Base-by-base conservation (phyloP, 2,113 vertebrate species). In the Trematomus loennbergii region DNA sequence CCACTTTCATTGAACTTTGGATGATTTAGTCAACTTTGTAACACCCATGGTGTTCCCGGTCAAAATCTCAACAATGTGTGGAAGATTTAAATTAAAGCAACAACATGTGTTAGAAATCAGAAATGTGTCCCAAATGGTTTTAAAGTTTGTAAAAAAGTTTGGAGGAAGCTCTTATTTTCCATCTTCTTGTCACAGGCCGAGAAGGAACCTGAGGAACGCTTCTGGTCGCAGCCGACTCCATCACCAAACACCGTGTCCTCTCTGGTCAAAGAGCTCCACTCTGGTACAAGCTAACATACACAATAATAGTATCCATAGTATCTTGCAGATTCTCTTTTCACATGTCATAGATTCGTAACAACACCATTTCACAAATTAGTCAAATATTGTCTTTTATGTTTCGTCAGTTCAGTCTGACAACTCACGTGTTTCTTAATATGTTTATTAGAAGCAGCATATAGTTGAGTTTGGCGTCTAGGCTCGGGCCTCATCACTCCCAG, bases 221-320 rank as follows among this genome's bases (percentile, higher is more conserved):
- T 45, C 95, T 99, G 87, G 98, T 99, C 12, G 98, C 98, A 0
- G 98, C 98, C 0, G 98, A 99, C 77, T 99, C 97, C 75, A 99
- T 99, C 91, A 99, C 98, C 87, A 97, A 97, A 97, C 94, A 99
- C 98, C 9, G 95, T 99, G 96, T 98, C 97, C 0, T 99, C 97
- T 0, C 94, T 99, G 94, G 97, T 99, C 88, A 99, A 99, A 93
- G 98, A 99, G 87, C 96, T 99, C 0, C 97, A 98, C 78, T 98
- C 97, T 36, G 98, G 98, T 99, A 95, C 18, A 20, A 0, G 67
- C 64, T 58, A 12, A 68, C 60, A 74, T 25, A 53, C 45, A 65
- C 58, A 70, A 64, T 12, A 75, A 45, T 0, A 25, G 36, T 12
- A 46, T 20, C 18, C 36, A 22, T 22, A 33, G 22, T 20, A 7